These are phyloP conservation scores for Neolamprologus kungweensis DNA, from an alignment of 2,113 vertebrate genomes.

Conservation along the genomic window DNA sequence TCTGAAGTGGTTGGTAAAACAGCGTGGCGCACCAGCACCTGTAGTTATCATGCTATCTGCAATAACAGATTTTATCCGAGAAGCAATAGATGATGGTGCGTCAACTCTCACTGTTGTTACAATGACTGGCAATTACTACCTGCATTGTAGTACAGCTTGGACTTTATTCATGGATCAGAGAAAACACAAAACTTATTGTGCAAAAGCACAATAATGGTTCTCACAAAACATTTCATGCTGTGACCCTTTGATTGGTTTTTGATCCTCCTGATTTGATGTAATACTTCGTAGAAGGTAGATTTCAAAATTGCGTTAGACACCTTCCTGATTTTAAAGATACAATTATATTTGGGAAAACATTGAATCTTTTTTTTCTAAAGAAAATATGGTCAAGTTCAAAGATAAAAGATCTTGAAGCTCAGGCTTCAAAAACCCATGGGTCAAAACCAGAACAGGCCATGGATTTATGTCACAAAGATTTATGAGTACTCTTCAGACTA, in stretches of 20 bases:
- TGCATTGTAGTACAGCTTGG: not conserved
- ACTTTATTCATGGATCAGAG: not conserved
- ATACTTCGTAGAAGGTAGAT: not conserved
- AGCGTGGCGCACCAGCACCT: not conserved
- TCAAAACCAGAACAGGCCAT: not conserved
- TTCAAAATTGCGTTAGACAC: not conserved
- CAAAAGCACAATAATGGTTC: not conserved
- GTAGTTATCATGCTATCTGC: not conserved
- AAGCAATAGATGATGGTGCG: not conserved
- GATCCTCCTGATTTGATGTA: not conserved
- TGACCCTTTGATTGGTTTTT: not conserved
- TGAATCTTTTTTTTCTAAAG: not conserved
- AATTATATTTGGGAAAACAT: not conserved
- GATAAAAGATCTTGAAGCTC: not conserved
- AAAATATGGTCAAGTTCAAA: not conserved
- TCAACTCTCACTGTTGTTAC: not conserved
- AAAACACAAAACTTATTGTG: not conserved
- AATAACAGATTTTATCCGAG: not conserved
- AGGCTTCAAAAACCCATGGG: not conserved
- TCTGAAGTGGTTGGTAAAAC: not conserved
- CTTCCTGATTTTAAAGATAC: not conserved
- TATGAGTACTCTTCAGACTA: not conserved
- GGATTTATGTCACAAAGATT: constrained; percentile 5
- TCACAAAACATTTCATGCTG: not conserved
- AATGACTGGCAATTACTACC: not conserved